Percentiles rank a stretch among this genome's conserved stretches.
Evolutionary conservation across 2,113 vertebrate genomes (phyloP).

Genomic region (Isurus oxyrinchus): DNA sequence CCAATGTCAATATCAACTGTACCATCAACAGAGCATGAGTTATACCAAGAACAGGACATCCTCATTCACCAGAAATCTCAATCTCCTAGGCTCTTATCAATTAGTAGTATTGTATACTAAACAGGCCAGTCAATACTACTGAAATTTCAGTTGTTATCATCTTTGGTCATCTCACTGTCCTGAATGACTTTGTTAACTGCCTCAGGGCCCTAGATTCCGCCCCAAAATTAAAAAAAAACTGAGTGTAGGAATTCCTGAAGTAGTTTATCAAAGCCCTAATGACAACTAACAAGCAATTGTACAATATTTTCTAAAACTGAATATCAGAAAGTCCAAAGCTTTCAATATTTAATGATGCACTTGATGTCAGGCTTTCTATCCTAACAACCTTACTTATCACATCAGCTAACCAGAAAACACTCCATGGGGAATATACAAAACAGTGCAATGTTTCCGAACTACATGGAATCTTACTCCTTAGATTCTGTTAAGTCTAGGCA

Average conservation of each 20-base stretch:
- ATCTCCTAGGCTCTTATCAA: background rate
- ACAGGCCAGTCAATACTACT: background rate
- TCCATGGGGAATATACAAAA: background rate
- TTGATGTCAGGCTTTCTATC: background rate
- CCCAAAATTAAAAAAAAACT: background rate
- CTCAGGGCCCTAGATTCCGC: background rate
- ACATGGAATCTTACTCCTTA: background rate
- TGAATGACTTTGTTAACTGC: background rate
- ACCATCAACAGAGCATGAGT: background rate
- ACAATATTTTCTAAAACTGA: background rate
- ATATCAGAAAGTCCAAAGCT: background rate
- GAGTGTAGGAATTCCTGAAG: background rate
- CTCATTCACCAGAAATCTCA: background rate
- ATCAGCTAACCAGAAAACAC: background rate
- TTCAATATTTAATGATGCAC: background rate
- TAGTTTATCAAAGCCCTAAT: background rate
- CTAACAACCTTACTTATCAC: background rate
- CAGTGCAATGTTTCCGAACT: background rate
- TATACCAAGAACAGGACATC: background rate
- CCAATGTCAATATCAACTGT: background rate
- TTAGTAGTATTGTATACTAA: background rate
- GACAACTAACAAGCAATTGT: background rate
- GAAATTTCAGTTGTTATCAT: background rate
- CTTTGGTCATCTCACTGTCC: background rate
- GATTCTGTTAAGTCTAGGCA: background rate